Percentiles rank a stretch among this genome's conserved stretches.
These are phyloP conservation scores for Silurus meridionalis DNA, from an alignment of 2,113 vertebrate genomes.

Conservation along the genomic window DNA sequence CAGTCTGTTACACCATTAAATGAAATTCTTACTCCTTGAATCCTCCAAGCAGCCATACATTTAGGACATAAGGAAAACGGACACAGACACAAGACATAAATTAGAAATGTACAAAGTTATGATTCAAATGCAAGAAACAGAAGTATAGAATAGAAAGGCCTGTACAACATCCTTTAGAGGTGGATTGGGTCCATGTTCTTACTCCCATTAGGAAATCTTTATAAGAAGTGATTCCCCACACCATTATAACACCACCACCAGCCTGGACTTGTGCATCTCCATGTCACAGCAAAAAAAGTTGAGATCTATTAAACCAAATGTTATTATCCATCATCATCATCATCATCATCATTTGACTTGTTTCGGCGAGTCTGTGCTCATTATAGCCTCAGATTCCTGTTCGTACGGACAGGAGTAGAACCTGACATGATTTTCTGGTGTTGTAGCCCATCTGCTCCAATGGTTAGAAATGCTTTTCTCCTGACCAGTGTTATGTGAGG, in stretches of 20 bases:
- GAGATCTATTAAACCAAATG: not conserved
- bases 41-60: too few relatives aligned
- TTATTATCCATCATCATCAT: not conserved
- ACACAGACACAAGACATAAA: too few relatives aligned
- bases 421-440: not conserved
- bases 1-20: too few relatives aligned
- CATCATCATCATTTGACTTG: not conserved
- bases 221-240: not conserved
- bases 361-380: not conserved
- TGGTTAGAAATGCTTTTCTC: not conserved
- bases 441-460: not conserved
- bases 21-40: too few relatives aligned
- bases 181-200: too few relatives aligned
- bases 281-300: not conserved
- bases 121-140: too few relatives aligned
- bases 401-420: not conserved
- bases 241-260: not conserved
- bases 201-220: not conserved
- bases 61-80: too few relatives aligned
- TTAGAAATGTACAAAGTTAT: too few relatives aligned
- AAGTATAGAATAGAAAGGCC: too few relatives aligned
- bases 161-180: too few relatives aligned
- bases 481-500: not conserved
- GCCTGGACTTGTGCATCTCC: too few relatives aligned
- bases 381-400: not conserved